Percentiles rank a stretch among this genome's conserved stretches.
phyloP scores from a whole-genome alignment of 2,888 invertebrate genomes.

The Chalcis sispes region DNA sequence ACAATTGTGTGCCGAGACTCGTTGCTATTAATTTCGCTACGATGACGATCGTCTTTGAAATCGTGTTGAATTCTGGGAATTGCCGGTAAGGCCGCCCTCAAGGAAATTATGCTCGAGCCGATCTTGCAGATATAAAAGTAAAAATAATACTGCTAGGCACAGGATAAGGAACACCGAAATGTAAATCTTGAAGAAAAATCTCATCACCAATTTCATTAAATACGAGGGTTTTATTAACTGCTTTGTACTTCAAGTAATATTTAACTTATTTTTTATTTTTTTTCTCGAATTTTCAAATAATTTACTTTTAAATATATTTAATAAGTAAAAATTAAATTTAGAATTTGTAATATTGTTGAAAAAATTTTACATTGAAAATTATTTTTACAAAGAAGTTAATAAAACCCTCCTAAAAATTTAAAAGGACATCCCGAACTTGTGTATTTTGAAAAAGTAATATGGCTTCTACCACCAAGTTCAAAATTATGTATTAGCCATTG shows the following conservation, averaged over 20 bases:
- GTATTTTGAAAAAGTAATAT: slow-evolving; percentile 43
- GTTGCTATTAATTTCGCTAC: slow-evolving; percentile 22
- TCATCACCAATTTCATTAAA: background rate
- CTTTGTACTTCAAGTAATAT: no score
- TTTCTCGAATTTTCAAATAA: no score
- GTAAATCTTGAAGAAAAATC: slow-evolving; percentile 24
- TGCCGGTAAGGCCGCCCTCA: slow-evolving; percentile 14
- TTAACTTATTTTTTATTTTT: no score
- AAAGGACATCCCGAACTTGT: slow-evolving; percentile 16
- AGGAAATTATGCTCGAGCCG: slow-evolving; percentile 19
- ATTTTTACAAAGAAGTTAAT: no score
- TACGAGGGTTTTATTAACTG: no score
- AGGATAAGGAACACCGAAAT: background rate
- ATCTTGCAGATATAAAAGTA: slow-evolving; percentile 26
- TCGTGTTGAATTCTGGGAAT: slow-evolving; percentile 26
- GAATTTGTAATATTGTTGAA: no score
- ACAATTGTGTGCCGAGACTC: slow-evolving; percentile 11
- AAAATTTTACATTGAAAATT: no score
- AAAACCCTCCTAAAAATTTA: background rate
- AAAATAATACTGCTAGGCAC: background rate
- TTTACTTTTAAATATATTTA: no score
- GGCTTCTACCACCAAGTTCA: slow-evolving; percentile 43
- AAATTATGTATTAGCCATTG: background rate
- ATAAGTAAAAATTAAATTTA: no score
- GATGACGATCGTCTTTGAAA: slow-evolving; percentile 42